Evolutionary conservation across 2,888 invertebrate species (phyloP).

Genomic region (Nemotelus pantherinus): DNA sequence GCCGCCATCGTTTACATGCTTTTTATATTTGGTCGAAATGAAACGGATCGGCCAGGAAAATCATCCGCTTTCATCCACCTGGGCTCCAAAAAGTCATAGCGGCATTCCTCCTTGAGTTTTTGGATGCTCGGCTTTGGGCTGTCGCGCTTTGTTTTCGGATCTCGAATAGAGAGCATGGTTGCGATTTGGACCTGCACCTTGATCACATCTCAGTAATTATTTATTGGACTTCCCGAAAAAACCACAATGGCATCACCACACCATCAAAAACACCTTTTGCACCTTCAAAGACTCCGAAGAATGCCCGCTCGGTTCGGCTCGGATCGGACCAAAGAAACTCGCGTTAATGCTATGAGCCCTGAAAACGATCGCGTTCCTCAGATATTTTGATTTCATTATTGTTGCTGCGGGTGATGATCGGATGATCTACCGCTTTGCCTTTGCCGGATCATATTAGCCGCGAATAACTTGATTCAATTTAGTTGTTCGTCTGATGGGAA

Average conservation of each 20-base stretch:
- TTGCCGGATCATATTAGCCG: constrained; percentile 41
- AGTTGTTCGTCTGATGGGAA: constrained; percentile 46
- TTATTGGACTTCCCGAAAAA: constrained; percentile 13
- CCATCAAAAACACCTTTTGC: constrained; percentile 30
- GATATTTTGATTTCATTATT: background rate
- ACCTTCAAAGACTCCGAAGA: constrained; percentile 30
- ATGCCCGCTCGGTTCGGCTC: constrained; percentile 5
- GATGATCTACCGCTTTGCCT: constrained; percentile 30
- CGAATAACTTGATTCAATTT: constrained; percentile 51
- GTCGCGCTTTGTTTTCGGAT: too few species aligned
- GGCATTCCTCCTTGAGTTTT: too few species aligned
- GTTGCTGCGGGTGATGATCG: constrained; percentile 5
- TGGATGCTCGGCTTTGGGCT: too few species aligned
- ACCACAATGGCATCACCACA: constrained; percentile 32
- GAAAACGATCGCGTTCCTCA: constrained; percentile 11
- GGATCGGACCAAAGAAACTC: background rate
- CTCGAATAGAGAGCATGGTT: too few species aligned
- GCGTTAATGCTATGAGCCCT: background rate
- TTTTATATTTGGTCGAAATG: constrained; percentile 51
- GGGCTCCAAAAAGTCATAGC: background rate
- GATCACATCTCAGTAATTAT: constrained; percentile 18
- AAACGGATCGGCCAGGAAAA: constrained; percentile 16
- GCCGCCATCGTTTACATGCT: constrained; percentile 54
- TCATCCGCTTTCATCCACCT: constrained; percentile 6
- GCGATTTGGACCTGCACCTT: background rate